Conservation (phyloP, 2,113 vertebrate species). For the Meriones unguiculatus region DNA sequence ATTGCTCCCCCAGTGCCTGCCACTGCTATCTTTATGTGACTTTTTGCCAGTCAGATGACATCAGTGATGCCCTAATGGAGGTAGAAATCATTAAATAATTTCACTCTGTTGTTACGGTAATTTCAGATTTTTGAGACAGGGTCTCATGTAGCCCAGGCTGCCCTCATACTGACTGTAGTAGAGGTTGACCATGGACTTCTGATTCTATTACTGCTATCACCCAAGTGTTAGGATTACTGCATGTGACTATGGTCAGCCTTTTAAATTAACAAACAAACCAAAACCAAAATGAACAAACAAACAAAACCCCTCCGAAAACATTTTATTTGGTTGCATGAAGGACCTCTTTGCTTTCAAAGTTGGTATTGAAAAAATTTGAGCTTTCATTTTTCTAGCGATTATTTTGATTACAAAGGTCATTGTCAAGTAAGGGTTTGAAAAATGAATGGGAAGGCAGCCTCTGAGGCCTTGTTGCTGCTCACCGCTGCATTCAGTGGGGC, state of each 20-base stretch:
- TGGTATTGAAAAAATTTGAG: neutral
- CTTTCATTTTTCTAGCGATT: constrained; percentile 33
- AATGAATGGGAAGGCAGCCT: neutral
- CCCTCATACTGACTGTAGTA: neutral
- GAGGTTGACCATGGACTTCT: neutral
- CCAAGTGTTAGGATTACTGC: neutral
- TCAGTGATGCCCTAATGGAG: neutral
- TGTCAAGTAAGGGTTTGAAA: neutral
- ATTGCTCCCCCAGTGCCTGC: neutral
- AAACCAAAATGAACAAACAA: too few relatives aligned
- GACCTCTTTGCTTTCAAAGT: neutral
- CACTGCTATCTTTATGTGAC: neutral
- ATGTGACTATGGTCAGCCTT: too few relatives aligned
- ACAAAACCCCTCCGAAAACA: too few relatives aligned
- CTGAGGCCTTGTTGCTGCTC: neutral
- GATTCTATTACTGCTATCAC: neutral
- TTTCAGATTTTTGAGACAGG: neutral
- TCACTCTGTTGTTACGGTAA: neutral
- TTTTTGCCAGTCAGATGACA: neutral
- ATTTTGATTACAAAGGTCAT: constrained; percentile 22
- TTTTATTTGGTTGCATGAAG: constrained; percentile 32
- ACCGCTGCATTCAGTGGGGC: neutral
- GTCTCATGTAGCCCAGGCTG: neutral
- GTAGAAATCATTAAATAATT: constrained; percentile 32
- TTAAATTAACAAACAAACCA: neutral